These are phyloP conservation scores for Marisa cornuarietis DNA, from an alignment of 1,140 invertebrate species.

Conservation along the genomic window DNA sequence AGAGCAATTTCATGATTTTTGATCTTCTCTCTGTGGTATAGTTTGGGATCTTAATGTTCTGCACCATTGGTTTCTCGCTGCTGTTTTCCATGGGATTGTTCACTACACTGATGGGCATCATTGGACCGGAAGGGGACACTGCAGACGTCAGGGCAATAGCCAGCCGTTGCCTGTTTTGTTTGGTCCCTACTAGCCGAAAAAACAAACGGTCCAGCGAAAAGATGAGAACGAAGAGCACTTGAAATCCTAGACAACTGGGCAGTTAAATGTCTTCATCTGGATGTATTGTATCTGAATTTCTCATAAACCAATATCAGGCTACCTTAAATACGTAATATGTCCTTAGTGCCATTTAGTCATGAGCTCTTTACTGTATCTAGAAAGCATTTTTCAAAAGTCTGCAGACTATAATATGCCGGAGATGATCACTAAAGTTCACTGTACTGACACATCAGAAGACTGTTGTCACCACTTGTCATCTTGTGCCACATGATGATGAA, in stretches of 20 bases:
- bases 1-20: slow-evolving; percentile 21
- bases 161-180: not conserved
- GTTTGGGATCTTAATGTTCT: slow-evolving; percentile 51
- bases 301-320: not conserved
- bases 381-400: not conserved
- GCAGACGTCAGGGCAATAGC: slow-evolving; percentile 31
- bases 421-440: not conserved
- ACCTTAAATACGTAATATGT: not conserved
- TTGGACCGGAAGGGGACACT: slow-evolving; percentile 42
- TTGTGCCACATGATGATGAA: no score
- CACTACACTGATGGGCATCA: slow-evolving; percentile 37
- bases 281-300: not conserved
- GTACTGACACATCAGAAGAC: not conserved
- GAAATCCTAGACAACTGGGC: not conserved
- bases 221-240: not conserved
- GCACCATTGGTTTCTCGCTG: slow-evolving; percentile 47
- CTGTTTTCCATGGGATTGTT: slow-evolving; percentile 46
- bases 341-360: not conserved
- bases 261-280: no score
- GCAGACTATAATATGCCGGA: not conserved
- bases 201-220: not conserved
- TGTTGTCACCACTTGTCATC: no score
- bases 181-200: accelerated
- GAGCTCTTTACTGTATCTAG: not conserved
- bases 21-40: slow-evolving; percentile 42